Conservation (phyloP, 2,797 vertebrate genomes). For the Takifugu rubripes region DNA sequence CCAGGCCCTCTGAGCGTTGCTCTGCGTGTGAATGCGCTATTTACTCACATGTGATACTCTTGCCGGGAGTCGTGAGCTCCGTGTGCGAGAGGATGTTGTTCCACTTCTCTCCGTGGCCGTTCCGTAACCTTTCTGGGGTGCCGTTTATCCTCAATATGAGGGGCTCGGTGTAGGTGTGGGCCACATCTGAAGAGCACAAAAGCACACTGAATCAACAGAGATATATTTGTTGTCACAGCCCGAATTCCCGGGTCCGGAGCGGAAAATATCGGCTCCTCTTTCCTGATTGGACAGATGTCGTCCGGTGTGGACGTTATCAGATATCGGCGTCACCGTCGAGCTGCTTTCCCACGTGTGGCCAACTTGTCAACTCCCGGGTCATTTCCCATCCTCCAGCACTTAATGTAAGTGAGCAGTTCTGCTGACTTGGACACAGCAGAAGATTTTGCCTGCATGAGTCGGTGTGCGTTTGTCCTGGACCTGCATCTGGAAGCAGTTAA, state of each 20-base stretch:
- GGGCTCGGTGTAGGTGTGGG: conserved; percentile 66
- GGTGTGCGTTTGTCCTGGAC: conserved; percentile 56
- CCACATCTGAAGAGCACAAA: conserved; percentile 53
- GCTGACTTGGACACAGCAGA: conserved; percentile 70
- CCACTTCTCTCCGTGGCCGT: conserved; percentile 48
- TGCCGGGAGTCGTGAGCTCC: conserved; percentile 44
- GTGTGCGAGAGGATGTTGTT: conserved; percentile 57
- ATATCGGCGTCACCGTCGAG: conserved; percentile 35
- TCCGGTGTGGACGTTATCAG: conserved; percentile 27
- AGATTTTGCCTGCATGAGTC: conserved; percentile 59
- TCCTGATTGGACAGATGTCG: not conserved
- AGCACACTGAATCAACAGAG: conserved; percentile 25
- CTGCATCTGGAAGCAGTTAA: conserved; percentile 72
- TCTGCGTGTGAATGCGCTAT: conserved; percentile 10
- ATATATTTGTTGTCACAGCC: not conserved
- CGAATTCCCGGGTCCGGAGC: too few relatives aligned
- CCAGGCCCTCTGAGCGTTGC: conserved; percentile 11
- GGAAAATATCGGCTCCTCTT: too few relatives aligned
- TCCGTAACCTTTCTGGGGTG: conserved; percentile 46
- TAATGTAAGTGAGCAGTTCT: conserved; percentile 52
- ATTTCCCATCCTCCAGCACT: conserved; percentile 58
- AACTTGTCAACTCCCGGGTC: conserved; percentile 37
- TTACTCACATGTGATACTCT: conserved; percentile 69
- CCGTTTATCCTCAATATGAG: conserved; percentile 70
- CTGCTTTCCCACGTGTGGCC: conserved; percentile 35